A percentile compares a stretch with the other conserved stretches of the same genome.
These are phyloP conservation scores for Peromyscus eremicus DNA, from an alignment of 2,797 vertebrate genomes.

Conservation along the genomic window DNA sequence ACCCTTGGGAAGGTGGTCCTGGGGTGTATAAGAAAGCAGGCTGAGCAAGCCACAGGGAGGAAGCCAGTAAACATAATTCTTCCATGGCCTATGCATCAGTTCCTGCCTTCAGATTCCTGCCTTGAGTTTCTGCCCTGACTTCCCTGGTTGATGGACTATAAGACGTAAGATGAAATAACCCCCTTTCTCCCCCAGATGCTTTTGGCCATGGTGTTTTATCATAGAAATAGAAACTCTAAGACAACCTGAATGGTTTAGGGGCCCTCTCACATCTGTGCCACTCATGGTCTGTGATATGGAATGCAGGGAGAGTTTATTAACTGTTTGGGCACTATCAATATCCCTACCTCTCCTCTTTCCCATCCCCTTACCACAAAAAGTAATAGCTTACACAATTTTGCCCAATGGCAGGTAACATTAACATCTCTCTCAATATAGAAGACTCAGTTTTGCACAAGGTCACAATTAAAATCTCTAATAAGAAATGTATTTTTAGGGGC, in stretches of 20 bases:
- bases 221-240: background rate
- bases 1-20: background rate
- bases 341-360: background rate
- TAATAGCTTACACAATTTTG: background rate
- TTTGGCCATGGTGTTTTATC: background rate
- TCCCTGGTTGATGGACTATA: background rate
- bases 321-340: background rate
- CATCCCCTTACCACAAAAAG: background rate
- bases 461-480: slow-evolving; percentile 53
- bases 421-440: slow-evolving; percentile 38
- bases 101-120: background rate
- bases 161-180: background rate
- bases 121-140: background rate
- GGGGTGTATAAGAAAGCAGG: background rate
- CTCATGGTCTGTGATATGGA: background rate
- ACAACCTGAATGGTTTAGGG: background rate
- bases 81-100: background rate
- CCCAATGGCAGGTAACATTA: slow-evolving; percentile 7
- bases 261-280: background rate
- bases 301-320: background rate
- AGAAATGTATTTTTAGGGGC: slow-evolving; percentile 46
- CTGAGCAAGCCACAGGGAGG: background rate
- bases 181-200: background rate
- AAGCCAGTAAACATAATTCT: background rate
- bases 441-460: slow-evolving; percentile 29